These are phyloP conservation scores for Blennius ocellaris DNA, from an alignment of 2,113 vertebrate species.

Conservation along the genomic window DNA sequence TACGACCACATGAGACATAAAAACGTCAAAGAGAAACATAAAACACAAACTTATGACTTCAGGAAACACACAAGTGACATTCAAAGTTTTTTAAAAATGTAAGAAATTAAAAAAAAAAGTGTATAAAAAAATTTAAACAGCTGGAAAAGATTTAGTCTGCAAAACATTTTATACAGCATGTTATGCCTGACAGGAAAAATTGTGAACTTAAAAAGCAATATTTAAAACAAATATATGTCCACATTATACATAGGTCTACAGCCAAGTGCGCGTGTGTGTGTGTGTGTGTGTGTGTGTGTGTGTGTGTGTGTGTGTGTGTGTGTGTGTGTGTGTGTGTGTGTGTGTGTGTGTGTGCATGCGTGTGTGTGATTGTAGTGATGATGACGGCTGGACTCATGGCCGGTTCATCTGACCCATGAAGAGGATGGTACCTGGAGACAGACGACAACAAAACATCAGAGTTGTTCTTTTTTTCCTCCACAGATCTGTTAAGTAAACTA, in stretches of 20 bases:
- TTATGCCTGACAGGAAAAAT: slow-evolving; percentile 49
- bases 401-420: slow-evolving; percentile 97
- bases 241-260: slow-evolving; percentile 63
- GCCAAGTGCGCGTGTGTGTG: slow-evolving; percentile 29
- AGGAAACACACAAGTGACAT: slow-evolving; percentile 65
- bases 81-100: slow-evolving; percentile 68
- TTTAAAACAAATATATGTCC: slow-evolving; percentile 68
- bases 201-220: slow-evolving; percentile 64
- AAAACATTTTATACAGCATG: slow-evolving; percentile 50
- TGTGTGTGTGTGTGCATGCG: slow-evolving; percentile 3
- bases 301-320: slow-evolving; percentile 9
- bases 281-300: slow-evolving; percentile 18
- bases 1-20: slow-evolving; percentile 37
- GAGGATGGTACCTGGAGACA: slow-evolving; percentile 89
- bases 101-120: slow-evolving; percentile 47
- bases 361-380: slow-evolving; percentile 35
- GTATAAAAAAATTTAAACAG: slow-evolving; percentile 59
- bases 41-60: slow-evolving; percentile 28
- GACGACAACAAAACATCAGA: neutral
- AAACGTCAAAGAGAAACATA: slow-evolving; percentile 54
- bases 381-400: slow-evolving; percentile 80
- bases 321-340: slow-evolving; percentile 36
- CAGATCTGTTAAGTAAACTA: neutral
- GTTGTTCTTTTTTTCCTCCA: too few species aligned
- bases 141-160: slow-evolving; percentile 51